Base-by-base conservation (phyloP, 2,888 invertebrate genomes). In the Lysandra bellargus region DNA sequence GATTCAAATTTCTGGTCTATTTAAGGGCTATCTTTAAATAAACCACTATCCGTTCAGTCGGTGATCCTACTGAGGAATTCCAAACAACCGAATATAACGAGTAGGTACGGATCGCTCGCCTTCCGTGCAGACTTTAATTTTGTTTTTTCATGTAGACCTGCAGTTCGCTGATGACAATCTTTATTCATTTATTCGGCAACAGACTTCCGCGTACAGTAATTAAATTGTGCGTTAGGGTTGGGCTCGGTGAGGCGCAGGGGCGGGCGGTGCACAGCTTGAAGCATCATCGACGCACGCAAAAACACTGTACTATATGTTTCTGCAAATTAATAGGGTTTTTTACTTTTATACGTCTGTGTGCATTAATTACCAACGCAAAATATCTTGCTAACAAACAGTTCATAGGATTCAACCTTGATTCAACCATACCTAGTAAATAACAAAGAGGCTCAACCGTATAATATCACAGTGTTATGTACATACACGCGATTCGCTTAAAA, bases 221-320 rank as follows among this genome's bases (percentile, higher is more conserved):
- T 69, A 69, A 69, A 17, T 69, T 17, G 4, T 6, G 37, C 69
- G 69, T 69, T 37, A 69, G 69, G 69, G 69, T 69, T 33, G 69
- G 69, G 69, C 33, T 30, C 64, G 33, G 33, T 4, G 64, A 12
- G 9, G 1, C 23, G 30, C 12, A 30, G 17, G 61, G 61, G 61
- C n/a, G 17, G 61, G 61, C 2, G 6, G 61, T 61, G 12, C 30
- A 69, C 69, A 6, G 33, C 69, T 33, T 69, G 33, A 9, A 69
- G 69, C 33, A 69, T 37, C 69, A 69, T 69, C 17, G 69, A 69
- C 69, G 69, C 69, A 69, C 69, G 69, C 69, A 69, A 69, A 69
- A 69, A 64, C 30, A 69, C 69, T 69, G 9, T 30, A 69, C 30
- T 64, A 12, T 30, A 33, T 64, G 33, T 37, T 23, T 61, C 7